Evolutionary conservation across 2,888 invertebrate genomes (phyloP).

Genomic region (Drosophila algonquin): DNA sequence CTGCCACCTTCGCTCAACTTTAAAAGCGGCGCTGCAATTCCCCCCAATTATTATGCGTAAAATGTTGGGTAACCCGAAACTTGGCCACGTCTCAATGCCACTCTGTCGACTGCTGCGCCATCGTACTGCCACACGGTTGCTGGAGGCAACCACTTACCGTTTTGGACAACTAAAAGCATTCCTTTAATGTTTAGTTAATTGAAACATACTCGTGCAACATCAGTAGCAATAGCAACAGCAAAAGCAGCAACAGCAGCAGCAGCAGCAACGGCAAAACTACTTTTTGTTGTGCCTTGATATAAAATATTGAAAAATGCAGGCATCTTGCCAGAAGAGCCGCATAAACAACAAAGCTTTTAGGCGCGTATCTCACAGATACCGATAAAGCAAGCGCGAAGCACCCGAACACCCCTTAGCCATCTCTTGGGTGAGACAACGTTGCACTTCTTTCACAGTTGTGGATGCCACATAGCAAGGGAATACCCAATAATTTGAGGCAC

Average conservation of each 20-base stretch:
- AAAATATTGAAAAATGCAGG: slow-evolving; percentile 67
- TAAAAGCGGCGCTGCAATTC: slow-evolving; percentile 39
- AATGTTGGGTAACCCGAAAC: slow-evolving; percentile 67
- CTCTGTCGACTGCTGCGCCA: neutral
- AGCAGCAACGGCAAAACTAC: slow-evolving; percentile 17
- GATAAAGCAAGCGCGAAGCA: slow-evolving; percentile 27
- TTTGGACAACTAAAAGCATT: slow-evolving; percentile 68
- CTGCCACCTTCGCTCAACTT: slow-evolving; percentile 3
- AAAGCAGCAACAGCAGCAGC: slow-evolving; percentile 1
- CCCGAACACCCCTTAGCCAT: neutral
- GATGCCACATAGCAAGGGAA: neutral
- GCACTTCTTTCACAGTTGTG: neutral
- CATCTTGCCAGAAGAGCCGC: slow-evolving; percentile 67
- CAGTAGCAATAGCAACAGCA: slow-evolving; percentile 20
- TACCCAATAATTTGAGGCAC: neutral
- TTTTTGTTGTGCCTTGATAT: slow-evolving; percentile 50
- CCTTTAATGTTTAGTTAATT: slow-evolving; percentile 76
- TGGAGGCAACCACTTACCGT: slow-evolving; percentile 55
- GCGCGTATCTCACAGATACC: slow-evolving; percentile 71
- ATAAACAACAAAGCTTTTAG: slow-evolving; percentile 79
- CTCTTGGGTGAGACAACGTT: neutral
- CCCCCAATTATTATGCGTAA: slow-evolving; percentile 73
- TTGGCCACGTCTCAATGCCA: slow-evolving; percentile 6
- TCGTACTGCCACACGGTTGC: slow-evolving; percentile 5
- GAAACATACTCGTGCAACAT: slow-evolving; percentile 55